Evolutionary conservation across 2,113 vertebrate species (phyloP), one percentile per base, ranked within the genome.

Genomic region (Callithrix jacchus): DNA sequence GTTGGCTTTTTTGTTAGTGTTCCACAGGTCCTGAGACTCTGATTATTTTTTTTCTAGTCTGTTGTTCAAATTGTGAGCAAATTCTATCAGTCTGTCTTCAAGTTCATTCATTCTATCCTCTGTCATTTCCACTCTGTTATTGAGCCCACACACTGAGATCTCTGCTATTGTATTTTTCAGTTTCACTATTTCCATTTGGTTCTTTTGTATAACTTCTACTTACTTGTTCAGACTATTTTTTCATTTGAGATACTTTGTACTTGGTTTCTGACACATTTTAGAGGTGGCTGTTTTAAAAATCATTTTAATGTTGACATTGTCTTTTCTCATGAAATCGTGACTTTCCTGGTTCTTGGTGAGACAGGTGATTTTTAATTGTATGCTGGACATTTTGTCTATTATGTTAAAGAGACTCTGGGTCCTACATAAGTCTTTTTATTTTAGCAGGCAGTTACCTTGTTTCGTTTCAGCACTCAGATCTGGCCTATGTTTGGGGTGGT

Each of bases 221-320:
- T 87, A 54, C 73, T 91, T 76, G 21, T 45, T 83, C 32, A 45
- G 17, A 47, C 74, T 54, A 70, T 64, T 73, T 45, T 54, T 70
- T 68, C 11, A 71, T 64, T 90, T 93, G 86, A 81, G 27, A 90
- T n/a, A 54, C 54, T 90, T 77, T 77, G 17, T 56, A 68, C 84
- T 64, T 52, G 56, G 6, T 85, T 81, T 89, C 61, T 77, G 80
- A 68, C 35, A 81, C 20, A 87, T 74, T 87, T 82, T 87, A 42
- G 94, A 96, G 27, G 81, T 76, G 7, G 6, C 6, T 96, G 74
- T 35, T 94, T 87, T 87, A 91, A 91, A 64, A 76, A 56, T 37
- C 13, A 71, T 82, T 23, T 74, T 7, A 49, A 30, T 47, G 0
- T 74, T 92, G 4, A 4, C 6, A 40, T 13, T 71, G 71, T 49